phyloP scores from a whole-genome alignment of 2,797 vertebrate genomes.

The Triplophysa yarkandensis region DNA sequence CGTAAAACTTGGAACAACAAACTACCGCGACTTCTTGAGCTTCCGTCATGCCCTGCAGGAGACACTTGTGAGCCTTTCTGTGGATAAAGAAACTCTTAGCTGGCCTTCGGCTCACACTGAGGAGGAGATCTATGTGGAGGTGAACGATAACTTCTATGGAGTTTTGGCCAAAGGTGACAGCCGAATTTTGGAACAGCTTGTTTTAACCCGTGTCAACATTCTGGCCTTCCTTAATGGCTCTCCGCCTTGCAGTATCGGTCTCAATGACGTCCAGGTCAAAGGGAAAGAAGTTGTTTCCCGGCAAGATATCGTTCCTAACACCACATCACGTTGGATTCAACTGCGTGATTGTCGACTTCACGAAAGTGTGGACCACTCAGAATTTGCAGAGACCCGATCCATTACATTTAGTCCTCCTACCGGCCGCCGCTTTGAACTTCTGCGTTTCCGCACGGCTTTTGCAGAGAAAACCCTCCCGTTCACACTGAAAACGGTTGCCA shows the following conservation, averaged over 20 bases:
- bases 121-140: slow-evolving; percentile 84
- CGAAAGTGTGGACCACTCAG: slow-evolving; percentile 74
- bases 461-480: slow-evolving; percentile 85
- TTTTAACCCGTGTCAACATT: slow-evolving; percentile 79
- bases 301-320: slow-evolving; percentile 87
- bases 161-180: slow-evolving; percentile 76
- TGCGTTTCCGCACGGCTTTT: slow-evolving; percentile 81
- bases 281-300: slow-evolving; percentile 87
- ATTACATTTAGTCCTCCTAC: slow-evolving; percentile 81
- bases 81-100: slow-evolving; percentile 72
- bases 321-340: slow-evolving; percentile 86
- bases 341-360: slow-evolving; percentile 80
- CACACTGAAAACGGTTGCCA: slow-evolving; percentile 80
- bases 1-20: slow-evolving; percentile 83
- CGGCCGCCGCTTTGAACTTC: slow-evolving; percentile 83
- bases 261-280: slow-evolving; percentile 85
- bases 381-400: slow-evolving; percentile 73
- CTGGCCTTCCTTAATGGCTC: slow-evolving; percentile 84
- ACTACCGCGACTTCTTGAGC: slow-evolving; percentile 84
- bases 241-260: slow-evolving; percentile 80
- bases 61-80: slow-evolving; percentile 73
- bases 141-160: slow-evolving; percentile 83
- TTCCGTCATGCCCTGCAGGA: slow-evolving; percentile 80
- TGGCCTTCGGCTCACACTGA: slow-evolving; percentile 80
- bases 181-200: slow-evolving; percentile 77